phyloP scores from a whole-genome alignment of 2,113 vertebrate species.

The Laticauda colubrina region DNA sequence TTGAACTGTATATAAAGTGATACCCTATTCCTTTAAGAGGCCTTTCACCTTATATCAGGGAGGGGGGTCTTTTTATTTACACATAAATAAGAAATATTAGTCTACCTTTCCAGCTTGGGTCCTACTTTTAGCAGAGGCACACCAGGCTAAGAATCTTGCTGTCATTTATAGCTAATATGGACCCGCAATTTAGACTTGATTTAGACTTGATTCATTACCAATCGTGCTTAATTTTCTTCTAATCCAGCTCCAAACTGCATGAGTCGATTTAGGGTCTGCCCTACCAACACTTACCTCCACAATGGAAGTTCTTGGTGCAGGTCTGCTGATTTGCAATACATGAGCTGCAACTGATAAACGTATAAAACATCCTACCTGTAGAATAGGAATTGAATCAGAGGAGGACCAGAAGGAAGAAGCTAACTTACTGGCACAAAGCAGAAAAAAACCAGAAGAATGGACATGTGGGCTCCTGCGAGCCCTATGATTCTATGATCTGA shows the following conservation, averaged over 20 bases:
- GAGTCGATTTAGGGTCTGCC: not conserved
- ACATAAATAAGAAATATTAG: no score
- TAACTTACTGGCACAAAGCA: not conserved
- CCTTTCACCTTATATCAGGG: no score
- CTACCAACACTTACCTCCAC: slow-evolving; percentile 14
- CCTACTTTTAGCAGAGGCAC: not conserved
- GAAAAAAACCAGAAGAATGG: not conserved
- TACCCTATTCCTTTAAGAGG: no score
- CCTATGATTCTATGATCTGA: not conserved
- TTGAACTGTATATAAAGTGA: no score
- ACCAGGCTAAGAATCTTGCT: not conserved
- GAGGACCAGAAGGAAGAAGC: not conserved
- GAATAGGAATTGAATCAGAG: not conserved
- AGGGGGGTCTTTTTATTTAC: no score
- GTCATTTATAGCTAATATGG: not conserved
- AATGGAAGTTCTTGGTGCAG: not conserved
- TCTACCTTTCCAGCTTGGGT: not conserved
- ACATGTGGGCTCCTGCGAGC: not conserved
- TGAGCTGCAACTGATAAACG: not conserved
- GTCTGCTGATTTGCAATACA: accelerated
- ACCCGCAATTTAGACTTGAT: not conserved
- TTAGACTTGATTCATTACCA: not conserved
- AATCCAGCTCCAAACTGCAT: not conserved
- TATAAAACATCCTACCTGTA: not conserved
- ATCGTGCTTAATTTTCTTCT: no score